A percentile compares a stretch with the other conserved stretches of the same genome.
phyloP scores from a whole-genome alignment of 2,113 vertebrate species.

The Sceloporus tristichus region DNA sequence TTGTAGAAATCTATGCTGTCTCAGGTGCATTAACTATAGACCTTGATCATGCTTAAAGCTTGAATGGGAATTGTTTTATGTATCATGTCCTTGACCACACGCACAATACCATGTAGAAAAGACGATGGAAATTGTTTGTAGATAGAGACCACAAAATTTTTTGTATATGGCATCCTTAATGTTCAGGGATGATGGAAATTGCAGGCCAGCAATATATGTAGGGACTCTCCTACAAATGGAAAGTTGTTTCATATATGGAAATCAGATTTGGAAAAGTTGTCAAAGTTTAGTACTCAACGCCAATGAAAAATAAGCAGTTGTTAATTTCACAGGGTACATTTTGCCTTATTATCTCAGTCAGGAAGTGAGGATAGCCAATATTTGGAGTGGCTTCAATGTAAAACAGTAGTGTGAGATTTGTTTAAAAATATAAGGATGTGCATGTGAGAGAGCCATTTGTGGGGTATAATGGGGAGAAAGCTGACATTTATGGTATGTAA shows the following conservation, averaged over 20 bases:
- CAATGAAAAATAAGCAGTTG: not conserved
- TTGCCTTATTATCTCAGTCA: conserved; percentile 29
- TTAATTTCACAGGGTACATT: conserved; percentile 61
- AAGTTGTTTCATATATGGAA: not conserved
- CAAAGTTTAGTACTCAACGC: not conserved
- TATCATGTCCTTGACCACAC: not conserved
- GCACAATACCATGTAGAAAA: not conserved
- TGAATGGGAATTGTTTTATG: not conserved
- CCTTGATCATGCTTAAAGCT: not conserved
- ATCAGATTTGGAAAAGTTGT: not conserved
- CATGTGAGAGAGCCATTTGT: not conserved
- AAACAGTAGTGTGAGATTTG: not conserved
- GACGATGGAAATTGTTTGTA: not conserved
- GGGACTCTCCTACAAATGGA: not conserved
- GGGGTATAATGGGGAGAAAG: conserved; percentile 18
- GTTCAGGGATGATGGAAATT: not conserved
- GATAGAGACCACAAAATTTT: not conserved
- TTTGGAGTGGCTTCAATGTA: not conserved
- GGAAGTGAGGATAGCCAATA: conserved; percentile 18
- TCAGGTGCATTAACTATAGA: conserved; percentile 26
- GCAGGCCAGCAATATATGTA: not conserved
- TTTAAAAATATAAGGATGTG: conserved; percentile 6
- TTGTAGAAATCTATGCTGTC: conserved; percentile 21
- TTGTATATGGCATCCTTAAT: not conserved
- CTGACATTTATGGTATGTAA: conserved; percentile 49